Conservation (phyloP, 2,797 vertebrate genomes). For the Balearica regulorum region DNA sequence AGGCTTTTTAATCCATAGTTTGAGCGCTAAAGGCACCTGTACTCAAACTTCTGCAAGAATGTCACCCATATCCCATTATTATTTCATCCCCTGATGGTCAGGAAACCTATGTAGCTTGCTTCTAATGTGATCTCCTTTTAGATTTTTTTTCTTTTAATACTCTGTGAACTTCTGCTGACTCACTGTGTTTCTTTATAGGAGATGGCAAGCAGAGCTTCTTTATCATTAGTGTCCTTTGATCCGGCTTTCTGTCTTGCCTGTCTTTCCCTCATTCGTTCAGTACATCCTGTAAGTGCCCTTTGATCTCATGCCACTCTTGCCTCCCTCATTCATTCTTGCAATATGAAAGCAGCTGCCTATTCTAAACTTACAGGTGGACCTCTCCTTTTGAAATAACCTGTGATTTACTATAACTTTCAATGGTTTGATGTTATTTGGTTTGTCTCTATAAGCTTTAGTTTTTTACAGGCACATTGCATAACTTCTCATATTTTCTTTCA, state of each 20-base stretch:
- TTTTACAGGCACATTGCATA: neutral
- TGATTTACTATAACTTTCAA: neutral
- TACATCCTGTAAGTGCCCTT: conserved; percentile 13
- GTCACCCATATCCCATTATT: neutral
- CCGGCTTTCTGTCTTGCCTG: neutral
- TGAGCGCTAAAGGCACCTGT: neutral
- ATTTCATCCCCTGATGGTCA: neutral
- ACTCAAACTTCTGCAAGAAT: neutral
- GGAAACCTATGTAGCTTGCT: conserved; percentile 16
- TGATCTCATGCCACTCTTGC: conserved; percentile 27
- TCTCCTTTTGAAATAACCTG: neutral
- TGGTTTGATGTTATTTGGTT: neutral
- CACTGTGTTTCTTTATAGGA: neutral
- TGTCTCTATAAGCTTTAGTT: neutral
- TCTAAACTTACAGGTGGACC: neutral
- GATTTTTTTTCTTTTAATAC: neutral
- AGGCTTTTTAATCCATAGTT: neutral
- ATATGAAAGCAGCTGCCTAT: neutral
- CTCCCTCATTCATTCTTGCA: neutral
- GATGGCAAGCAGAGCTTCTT: conserved; percentile 12
- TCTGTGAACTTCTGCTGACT: conserved; percentile 48
- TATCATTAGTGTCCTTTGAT: conserved; percentile 46
- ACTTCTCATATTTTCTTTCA: neutral
- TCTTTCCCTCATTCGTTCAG: neutral
- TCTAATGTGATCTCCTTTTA: conserved; percentile 12